A percentile compares a stretch with the other conserved stretches of the same genome.
phyloP scores from a whole-genome alignment of 2,888 invertebrate genomes.

The Hirtodrosophila histrioides region DNA sequence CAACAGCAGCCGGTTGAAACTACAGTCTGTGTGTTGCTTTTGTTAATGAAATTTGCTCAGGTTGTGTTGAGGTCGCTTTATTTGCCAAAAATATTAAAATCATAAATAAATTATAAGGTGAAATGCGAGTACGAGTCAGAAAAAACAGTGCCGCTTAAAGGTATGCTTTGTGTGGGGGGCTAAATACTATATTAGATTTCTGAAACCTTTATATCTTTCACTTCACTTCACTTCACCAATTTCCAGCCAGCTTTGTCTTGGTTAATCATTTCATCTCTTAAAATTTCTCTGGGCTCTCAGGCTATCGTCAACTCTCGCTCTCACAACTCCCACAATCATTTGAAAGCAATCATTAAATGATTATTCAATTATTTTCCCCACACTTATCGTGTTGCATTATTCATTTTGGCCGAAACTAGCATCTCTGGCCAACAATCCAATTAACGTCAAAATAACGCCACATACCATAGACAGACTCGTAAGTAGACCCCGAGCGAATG shows the following conservation, averaged over 20 bases:
- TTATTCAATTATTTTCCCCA: conserved; percentile 65
- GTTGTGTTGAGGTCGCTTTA: conserved; percentile 49
- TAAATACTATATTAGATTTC: too few relatives aligned
- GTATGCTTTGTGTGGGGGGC: too few relatives aligned
- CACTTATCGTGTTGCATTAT: conserved; percentile 59
- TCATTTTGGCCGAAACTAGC: conserved; percentile 39
- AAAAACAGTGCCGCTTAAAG: too few relatives aligned
- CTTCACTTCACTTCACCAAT: too few relatives aligned
- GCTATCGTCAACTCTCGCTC: conserved; percentile 11
- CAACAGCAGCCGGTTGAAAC: conserved; percentile 23
- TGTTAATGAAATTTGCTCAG: conserved; percentile 72
- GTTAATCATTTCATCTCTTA: conserved; percentile 26
- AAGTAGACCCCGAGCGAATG: conserved; percentile 51
- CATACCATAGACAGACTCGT: conserved; percentile 35
- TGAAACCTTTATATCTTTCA: too few relatives aligned
- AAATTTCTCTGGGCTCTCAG: conserved; percentile 17
- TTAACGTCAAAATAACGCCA: conserved; percentile 73
- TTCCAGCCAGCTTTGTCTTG: too few relatives aligned
- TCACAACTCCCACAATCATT: conserved; percentile 49
- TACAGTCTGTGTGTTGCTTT: conserved; percentile 47
- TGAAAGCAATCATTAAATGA: conserved; percentile 57
- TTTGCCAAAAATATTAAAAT: conserved; percentile 74
- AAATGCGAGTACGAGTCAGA: conserved; percentile 3
- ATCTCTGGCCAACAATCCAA: conserved; percentile 56
- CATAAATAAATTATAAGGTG: conserved; percentile 63